Conservation (phyloP, 2,113 vertebrate genomes). For the Tympanuchus pallidicinctus region DNA sequence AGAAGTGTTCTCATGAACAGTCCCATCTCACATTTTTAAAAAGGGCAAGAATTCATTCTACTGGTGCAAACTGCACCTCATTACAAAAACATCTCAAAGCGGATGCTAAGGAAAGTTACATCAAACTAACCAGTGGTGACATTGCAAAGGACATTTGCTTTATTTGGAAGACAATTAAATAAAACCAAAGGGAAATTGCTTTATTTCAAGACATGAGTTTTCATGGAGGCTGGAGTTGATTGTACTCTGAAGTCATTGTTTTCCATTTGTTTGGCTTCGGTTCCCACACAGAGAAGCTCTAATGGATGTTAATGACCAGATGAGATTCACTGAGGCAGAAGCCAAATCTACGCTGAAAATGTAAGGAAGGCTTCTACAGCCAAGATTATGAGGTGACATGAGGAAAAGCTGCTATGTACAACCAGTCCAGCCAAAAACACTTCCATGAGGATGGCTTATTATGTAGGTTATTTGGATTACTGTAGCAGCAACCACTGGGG, state of each 20-base stretch:
- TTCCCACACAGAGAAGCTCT: background rate
- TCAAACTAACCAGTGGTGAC: background rate
- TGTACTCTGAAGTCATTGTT: background rate
- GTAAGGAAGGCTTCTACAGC: background rate
- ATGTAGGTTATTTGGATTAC: background rate
- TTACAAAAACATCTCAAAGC: background rate
- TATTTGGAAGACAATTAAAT: background rate
- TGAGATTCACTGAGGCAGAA: background rate
- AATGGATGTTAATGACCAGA: background rate
- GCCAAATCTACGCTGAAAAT: background rate
- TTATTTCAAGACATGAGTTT: background rate
- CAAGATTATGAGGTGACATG: background rate
- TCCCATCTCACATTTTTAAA: background rate
- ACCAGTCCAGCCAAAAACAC: background rate
- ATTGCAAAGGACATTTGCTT: background rate
- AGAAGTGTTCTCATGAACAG: background rate
- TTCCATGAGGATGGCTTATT: background rate
- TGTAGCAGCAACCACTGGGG: background rate
- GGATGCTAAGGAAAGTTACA: background rate
- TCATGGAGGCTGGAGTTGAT: background rate
- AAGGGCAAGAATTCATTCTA: background rate
- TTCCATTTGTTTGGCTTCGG: background rate
- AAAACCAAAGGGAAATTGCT: background rate
- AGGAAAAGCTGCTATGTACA: background rate
- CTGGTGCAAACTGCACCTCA: background rate